These are phyloP conservation scores for Diarsia dahlii DNA, from an alignment of 2,888 invertebrate genomes.

Conservation along the genomic window DNA sequence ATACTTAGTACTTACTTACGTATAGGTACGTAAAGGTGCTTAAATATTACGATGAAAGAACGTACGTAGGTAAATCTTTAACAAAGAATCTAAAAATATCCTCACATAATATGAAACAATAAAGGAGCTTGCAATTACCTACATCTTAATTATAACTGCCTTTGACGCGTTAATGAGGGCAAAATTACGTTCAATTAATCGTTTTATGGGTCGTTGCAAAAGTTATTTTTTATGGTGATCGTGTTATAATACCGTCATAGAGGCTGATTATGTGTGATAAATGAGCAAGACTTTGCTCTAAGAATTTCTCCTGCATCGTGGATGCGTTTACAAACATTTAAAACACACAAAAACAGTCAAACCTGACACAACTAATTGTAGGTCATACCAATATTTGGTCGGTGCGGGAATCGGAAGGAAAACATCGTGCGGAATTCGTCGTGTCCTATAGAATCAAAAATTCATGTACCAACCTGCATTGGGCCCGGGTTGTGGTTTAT, in stretches of 20 bases:
- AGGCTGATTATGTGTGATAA: background rate
- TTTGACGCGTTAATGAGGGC: constrained; percentile 48
- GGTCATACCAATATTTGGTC: background rate
- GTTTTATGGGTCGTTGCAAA: constrained; percentile 1
- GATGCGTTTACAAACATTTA: background rate
- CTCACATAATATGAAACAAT: constrained; percentile 31
- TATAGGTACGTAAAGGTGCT: background rate
- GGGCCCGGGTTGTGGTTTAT: no score
- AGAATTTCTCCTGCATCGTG: background rate
- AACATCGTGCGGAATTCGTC: no score
- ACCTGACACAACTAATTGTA: background rate
- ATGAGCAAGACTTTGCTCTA: background rate
- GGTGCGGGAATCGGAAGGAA: background rate
- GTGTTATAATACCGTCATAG: no score
- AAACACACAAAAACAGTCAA: background rate
- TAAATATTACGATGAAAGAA: background rate
- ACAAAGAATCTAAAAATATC: background rate
- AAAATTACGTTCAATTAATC: constrained; percentile 50
- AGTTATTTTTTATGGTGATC: background rate
- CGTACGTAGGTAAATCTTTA: background rate
- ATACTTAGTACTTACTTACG: no score
- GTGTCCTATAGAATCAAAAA: no score
- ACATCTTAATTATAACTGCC: constrained; percentile 47
- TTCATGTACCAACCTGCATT: no score
- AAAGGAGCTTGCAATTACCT: constrained; percentile 24